A percentile compares a stretch with the other conserved stretches of the same genome.
These are phyloP conservation scores for Zaprionus vittiger DNA, from an alignment of 1,140 invertebrate species.

Conservation along the genomic window DNA sequence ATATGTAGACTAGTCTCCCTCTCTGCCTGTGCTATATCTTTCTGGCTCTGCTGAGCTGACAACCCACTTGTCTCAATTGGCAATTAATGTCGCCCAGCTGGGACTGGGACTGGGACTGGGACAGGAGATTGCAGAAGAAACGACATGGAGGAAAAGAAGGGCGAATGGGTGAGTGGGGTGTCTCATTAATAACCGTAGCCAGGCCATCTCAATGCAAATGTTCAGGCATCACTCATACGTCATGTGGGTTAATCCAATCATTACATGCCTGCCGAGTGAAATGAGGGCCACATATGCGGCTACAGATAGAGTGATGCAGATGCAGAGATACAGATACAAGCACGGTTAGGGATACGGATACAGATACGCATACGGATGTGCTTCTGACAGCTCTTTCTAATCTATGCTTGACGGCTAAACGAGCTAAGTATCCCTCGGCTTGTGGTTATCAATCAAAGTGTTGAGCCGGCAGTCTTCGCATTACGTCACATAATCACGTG, in stretches of 20 bases:
- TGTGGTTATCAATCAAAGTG: conserved; percentile 73
- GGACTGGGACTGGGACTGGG: conserved; percentile 7
- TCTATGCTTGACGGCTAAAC: background rate
- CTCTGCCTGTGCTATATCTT: conserved; percentile 1
- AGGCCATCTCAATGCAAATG: conserved; percentile 32
- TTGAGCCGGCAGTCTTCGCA: conserved; percentile 45
- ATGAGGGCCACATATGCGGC: background rate
- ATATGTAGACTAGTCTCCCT: background rate
- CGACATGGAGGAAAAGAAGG: conserved; percentile 17
- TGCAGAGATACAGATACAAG: background rate
- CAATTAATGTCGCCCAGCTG: conserved; percentile 69
- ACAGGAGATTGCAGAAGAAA: conserved; percentile 2
- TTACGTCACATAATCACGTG: conserved; percentile 6
- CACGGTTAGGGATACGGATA: background rate
- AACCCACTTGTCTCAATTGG: conserved; percentile 57
- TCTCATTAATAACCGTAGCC: conserved; percentile 71
- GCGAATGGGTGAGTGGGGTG: conserved; percentile 26
- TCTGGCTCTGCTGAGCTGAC: conserved; percentile 23
- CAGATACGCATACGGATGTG: background rate
- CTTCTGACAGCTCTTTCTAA: conserved; percentile 47
- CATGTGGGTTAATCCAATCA: conserved; percentile 75
- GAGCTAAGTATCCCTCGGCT: background rate
- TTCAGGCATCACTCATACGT: conserved; percentile 79
- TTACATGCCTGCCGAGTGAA: conserved; percentile 36
- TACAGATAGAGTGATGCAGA: background rate